phyloP scores from a whole-genome alignment of 1,140 invertebrate genomes.

The Heterodera carotae region DNA sequence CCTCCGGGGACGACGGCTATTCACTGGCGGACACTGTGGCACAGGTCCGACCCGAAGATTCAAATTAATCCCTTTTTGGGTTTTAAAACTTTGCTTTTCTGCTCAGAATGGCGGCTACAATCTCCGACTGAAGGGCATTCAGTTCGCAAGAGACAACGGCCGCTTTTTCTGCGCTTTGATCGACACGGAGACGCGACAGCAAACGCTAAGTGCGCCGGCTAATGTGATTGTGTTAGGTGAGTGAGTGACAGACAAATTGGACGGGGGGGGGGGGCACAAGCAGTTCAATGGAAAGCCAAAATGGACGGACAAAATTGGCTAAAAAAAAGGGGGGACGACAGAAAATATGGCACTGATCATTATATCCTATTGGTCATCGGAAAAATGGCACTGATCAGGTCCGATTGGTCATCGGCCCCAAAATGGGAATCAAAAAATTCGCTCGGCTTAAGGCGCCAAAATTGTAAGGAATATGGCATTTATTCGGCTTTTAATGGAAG shows the following conservation, averaged over 20 bases:
- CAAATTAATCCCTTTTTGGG: neutral
- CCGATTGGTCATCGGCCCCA: too few relatives aligned
- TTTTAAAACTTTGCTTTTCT: neutral
- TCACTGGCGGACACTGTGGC: slow-evolving; percentile 17
- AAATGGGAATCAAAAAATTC: too few relatives aligned
- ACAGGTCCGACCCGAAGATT: neutral
- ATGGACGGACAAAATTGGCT: neutral
- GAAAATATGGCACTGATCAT: neutral
- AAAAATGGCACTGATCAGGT: too few relatives aligned
- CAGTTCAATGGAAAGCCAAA: neutral
- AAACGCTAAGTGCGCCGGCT: slow-evolving; percentile 43
- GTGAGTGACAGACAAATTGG: slow-evolving; percentile 18
- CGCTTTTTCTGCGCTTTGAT: slow-evolving; percentile 45
- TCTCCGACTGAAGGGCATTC: slow-evolving; percentile 36
- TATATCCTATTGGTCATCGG: too few relatives aligned
- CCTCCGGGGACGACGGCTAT: slow-evolving; percentile 16
- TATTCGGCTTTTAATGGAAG: too few relatives aligned
- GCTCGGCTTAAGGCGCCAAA: too few relatives aligned
- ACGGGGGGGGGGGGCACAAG: slow-evolving; percentile 3
- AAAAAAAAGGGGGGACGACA: neutral
- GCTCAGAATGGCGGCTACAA: slow-evolving; percentile 38
- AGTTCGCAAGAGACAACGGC: slow-evolving; percentile 47
- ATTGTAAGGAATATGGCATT: too few relatives aligned
- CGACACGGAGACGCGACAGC: slow-evolving; percentile 36
- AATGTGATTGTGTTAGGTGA: slow-evolving; percentile 43